A percentile compares a stretch with the other conserved stretches of the same genome.
Conservation (phyloP, 2,113 vertebrate species). For the Phycodurus eques region DNA sequence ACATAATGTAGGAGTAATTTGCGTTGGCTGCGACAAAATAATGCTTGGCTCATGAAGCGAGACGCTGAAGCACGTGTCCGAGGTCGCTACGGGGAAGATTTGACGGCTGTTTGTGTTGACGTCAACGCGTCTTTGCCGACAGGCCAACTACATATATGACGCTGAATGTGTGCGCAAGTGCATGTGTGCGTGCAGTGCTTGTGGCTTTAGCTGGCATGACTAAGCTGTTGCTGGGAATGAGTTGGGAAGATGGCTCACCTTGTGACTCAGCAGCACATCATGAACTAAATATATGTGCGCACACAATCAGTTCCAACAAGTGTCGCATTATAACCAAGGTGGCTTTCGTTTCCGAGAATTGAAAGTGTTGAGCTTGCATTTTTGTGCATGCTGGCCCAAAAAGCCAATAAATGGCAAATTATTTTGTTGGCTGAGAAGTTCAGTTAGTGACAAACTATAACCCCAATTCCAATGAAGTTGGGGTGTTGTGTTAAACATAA, state of each 20-base stretch:
- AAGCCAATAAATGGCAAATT: constrained; percentile 40
- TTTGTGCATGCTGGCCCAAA: constrained; percentile 21
- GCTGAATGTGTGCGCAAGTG: constrained; percentile 13
- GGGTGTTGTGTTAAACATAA: too few relatives aligned
- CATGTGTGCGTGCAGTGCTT: constrained; percentile 28
- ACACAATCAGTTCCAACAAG: constrained; percentile 6
- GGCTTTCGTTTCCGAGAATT: constrained; percentile 34
- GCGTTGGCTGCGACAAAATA: constrained; percentile 15
- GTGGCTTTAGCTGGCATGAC: constrained; percentile 69
- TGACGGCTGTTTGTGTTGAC: constrained; percentile 6
- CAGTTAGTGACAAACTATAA: constrained; percentile 38
- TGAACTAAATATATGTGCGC: constrained; percentile 51
- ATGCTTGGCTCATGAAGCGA: constrained; percentile 18
- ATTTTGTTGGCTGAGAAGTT: constrained; percentile 37
- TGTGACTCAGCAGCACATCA: constrained; percentile 74
- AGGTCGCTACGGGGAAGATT: constrained; percentile 10
- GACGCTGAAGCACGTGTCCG: constrained; percentile 20
- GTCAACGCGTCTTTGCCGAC: constrained; percentile 12
- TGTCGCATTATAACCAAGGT: constrained; percentile 29
- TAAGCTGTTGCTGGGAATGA: constrained; percentile 75
- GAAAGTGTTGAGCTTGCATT: constrained; percentile 22
- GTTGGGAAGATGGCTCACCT: constrained; percentile 70
- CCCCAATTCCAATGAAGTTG: too few relatives aligned
- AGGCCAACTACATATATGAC: not conserved
- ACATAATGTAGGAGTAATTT: not conserved